A percentile compares a stretch with the other conserved stretches of the same genome.
Evolutionary conservation across 2,888 invertebrate species (phyloP).

Genomic region (Xestia ashworthii): DNA sequence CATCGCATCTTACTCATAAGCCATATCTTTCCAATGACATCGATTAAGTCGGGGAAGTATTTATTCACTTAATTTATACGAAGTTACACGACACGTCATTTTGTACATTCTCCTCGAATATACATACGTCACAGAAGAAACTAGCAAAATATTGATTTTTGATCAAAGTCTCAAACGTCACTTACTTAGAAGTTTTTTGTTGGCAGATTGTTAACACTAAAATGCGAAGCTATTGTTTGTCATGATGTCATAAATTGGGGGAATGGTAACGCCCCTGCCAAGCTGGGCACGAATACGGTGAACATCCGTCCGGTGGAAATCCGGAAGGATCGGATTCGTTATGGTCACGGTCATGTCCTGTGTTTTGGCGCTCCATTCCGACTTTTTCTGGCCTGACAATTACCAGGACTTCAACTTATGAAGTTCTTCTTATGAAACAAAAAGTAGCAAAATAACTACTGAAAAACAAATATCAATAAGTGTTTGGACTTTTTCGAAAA

Average conservation of each 20-base stretch:
- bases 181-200: slow-evolving; percentile 10
- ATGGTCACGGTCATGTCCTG: background rate
- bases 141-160: slow-evolving; percentile 13
- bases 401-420: background rate
- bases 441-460: background rate
- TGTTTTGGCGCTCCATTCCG: background rate
- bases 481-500: background rate
- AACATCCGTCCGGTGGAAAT: background rate
- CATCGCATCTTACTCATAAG: slow-evolving; percentile 32
- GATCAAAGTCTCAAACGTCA: slow-evolving; percentile 5
- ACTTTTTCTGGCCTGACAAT: background rate
- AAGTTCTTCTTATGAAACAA: background rate
- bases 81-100: slow-evolving; percentile 13
- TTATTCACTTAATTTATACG: background rate
- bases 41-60: slow-evolving; percentile 37
- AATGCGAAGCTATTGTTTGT: slow-evolving; percentile 19
- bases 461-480: background rate
- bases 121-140: slow-evolving; percentile 24
- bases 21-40: slow-evolving; percentile 42
- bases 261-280: background rate
- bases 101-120: slow-evolving; percentile 18
- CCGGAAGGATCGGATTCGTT: background rate
- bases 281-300: background rate
- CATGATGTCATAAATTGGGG: slow-evolving; percentile 1
- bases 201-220: slow-evolving; percentile 3